These are phyloP conservation scores for Recurvirostra avosetta DNA, from an alignment of 2,113 vertebrate species.

Conservation along the genomic window DNA sequence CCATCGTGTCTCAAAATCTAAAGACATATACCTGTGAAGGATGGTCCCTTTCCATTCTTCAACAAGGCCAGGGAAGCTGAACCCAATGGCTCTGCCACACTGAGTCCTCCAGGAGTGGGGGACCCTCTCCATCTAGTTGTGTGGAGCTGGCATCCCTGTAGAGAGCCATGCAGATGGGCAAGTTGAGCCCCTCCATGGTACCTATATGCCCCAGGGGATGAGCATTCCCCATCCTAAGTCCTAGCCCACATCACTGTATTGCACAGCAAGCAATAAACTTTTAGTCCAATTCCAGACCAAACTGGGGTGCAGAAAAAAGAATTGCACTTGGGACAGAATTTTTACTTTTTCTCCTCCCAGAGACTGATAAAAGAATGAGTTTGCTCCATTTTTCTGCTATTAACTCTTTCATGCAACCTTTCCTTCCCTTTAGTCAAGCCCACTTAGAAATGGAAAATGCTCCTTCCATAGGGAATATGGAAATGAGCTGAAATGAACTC, in stretches of 20 bases:
- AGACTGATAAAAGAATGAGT: not conserved
- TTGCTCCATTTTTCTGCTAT: not conserved
- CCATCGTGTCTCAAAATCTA: fast-evolving
- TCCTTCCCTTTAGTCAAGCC: not conserved
- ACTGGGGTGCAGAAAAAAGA: not conserved
- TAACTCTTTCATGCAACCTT: not conserved
- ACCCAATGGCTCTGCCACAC: not conserved
- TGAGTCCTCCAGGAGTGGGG: not conserved
- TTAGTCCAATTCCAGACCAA: not conserved
- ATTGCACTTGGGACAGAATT: not conserved
- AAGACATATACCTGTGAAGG: not conserved
- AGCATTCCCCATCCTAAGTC: not conserved
- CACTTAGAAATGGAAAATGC: not conserved
- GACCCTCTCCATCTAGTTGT: not conserved
- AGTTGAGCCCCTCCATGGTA: not conserved
- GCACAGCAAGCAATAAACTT: not conserved
- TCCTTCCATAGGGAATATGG: not conserved
- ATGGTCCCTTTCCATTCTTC: not conserved
- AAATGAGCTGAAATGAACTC: not conserved
- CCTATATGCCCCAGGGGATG: not conserved
- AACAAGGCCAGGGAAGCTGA: not conserved
- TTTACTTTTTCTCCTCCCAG: not conserved
- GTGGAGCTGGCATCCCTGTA: too few relatives aligned
- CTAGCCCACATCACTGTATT: not conserved
- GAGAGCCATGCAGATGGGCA: not conserved